Evolutionary conservation across 2,113 vertebrate species (phyloP), one percentile per base, ranked within the genome.

Genomic region (Hemiscyllium ocellatum): DNA sequence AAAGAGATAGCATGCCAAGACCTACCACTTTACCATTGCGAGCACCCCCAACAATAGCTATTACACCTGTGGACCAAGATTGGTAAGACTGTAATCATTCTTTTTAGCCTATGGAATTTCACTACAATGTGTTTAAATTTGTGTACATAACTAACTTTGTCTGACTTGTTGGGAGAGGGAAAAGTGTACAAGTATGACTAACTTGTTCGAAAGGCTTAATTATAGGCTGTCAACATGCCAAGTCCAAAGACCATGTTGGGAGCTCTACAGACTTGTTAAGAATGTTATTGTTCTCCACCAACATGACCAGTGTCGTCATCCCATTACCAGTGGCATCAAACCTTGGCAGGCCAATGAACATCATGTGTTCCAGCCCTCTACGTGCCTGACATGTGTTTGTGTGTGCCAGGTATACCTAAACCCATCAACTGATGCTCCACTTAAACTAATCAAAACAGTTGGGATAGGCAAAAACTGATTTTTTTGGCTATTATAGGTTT

Each of bases 41-140:
- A 1, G 97, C 97, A 0, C 98, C 98, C 17, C 99, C 99, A 0
- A 99, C 98, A 96, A 99, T 99, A 15, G 98, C 98, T 50, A 99
- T 99, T 96, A 99, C 99, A 13, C 96, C 98, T 3, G 99, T 98
- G 2, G 98, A 98, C 96, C 98, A 98, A 0, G 98, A 99, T 97
- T 97, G 99, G 99, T 99, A 96, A 97, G 98, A 97, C 95, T 96
- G n/a, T 95, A 70, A 89, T 17, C 56, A 61, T 47, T 29, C 1
- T 2, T 22, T 68, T 95, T 87, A 83, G 47, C 22, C 3, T 37
- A 13, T 85, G 42, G 61, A 37, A 66, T 93, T 66, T 68, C 29
- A 68, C n/a, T 66, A 65, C n/a, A 7, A 6, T 22, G 7, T 93
- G n/a, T 37, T 93, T 93, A 37, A 22, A 33, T 90, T 19, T n/a